Percentiles rank a stretch among this genome's conserved stretches.
phyloP scores from a whole-genome alignment of 2,797 vertebrate genomes.

The Fistularia commersonii region DNA sequence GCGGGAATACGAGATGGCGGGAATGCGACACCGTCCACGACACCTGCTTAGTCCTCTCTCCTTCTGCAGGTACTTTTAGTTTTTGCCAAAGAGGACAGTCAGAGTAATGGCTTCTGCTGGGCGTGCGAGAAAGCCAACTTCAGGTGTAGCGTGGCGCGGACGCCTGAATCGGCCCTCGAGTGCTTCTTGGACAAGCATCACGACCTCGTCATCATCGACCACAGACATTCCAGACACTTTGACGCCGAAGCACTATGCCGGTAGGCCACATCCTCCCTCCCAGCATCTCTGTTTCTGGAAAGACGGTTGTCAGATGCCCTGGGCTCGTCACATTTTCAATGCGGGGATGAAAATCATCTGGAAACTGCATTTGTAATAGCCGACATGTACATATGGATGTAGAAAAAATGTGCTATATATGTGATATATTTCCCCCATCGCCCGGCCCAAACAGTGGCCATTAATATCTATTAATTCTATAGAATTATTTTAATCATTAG shows the following conservation, averaged over 20 bases:
- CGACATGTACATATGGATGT: too few relatives aligned
- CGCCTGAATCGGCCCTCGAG: conserved; percentile 85
- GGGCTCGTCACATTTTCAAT: neutral
- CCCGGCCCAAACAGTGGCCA: too few relatives aligned
- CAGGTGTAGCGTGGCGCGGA: conserved; percentile 83
- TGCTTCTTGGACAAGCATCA: conserved; percentile 93
- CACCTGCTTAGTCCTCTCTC: conserved; percentile 15
- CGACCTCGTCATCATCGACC: conserved; percentile 96
- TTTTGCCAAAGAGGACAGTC: conserved; percentile 97
- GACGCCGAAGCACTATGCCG: conserved; percentile 95
- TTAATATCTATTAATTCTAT: too few relatives aligned
- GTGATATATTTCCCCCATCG: too few relatives aligned
- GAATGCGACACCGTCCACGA: neutral
- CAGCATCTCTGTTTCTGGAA: neutral
- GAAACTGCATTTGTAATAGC: too few relatives aligned
- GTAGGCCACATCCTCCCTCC: conserved; percentile 63
- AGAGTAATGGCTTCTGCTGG: conserved; percentile 92
- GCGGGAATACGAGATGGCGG: conserved; percentile 6
- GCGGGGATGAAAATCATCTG: too few relatives aligned
- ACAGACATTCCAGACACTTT: conserved; percentile 91
- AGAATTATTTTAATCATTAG: too few relatives aligned
- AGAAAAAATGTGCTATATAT: too few relatives aligned
- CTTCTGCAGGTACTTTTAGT: conserved; percentile 93
- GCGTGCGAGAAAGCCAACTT: conserved; percentile 94
- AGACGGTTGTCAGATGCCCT: neutral